Base-by-base conservation (phyloP, 2,113 vertebrate species). In the Circaetus gallicus region DNA sequence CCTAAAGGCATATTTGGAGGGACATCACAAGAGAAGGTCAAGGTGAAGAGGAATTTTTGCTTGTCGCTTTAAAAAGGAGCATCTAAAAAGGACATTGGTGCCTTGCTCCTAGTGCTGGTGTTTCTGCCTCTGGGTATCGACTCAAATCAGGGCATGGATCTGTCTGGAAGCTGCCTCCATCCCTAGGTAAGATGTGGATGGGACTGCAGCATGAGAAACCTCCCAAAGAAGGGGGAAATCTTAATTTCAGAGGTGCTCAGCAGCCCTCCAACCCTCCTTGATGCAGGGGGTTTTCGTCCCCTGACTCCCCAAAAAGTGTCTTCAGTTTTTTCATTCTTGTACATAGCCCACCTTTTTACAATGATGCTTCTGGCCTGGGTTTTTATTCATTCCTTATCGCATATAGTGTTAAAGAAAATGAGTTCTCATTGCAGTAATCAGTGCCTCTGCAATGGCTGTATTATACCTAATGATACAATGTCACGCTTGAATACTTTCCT, bases 391-490 rank as follows among this genome's bases (percentile, higher is more conserved):
- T 16, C 83, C 86, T 80, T 92, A 89, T 97, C 62, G 2, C 76
- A 42, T 36, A 3, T 0, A 7, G 52, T 79, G 61, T 69, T 90
- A 89, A 78, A 93, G 95, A 96, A 97, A 96, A 97, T 83, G 50
- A 94, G 87, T 94, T 95, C 86, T 94, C 62, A 86, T 95, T 96
- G 93, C 85, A 59, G 86, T 95, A 84, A 50, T 97, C 95, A 94
- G 91, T 49, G 84, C 52, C 91, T 63, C 86, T 95, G 42, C 96
- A 78, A 66, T 76, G 63, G 89, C 45, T 95, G 82, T 62, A 72
- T 97, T 95, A 83, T 50, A 91, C 86, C 70, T 95, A 95, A 97
- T 97, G 95, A 91, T 86, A 84, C 92, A 87, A 34, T 93, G 95
- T 96, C 93, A 93, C 4, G 73, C 95, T 66, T 79, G 63, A 88